Evolutionary conservation across 2,113 vertebrate species (phyloP), one percentile per base, ranked within the genome.

Genomic region (Lophius piscatorius): DNA sequence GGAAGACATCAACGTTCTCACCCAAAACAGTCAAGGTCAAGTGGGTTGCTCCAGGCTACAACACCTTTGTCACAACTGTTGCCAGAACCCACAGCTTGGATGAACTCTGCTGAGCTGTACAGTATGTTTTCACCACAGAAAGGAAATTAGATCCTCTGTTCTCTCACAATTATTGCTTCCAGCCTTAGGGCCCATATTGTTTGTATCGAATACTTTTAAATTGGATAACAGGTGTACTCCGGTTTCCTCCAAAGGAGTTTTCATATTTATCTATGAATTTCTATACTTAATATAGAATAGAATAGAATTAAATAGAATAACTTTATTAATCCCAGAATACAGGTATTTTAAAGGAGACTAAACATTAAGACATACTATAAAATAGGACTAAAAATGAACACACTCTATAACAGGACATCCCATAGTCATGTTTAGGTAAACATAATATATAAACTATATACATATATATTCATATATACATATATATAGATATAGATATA

Each of bases 1-100:
- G 23, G 73, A 74, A 76, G 69, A 71, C 63, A 13, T 68, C 39
- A 0, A 28, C 42, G 26, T 76, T 81, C 67, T 71, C 70, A 59
- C 63, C 69, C 80, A 49, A 64, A 71, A 76, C 56, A 10, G 65
- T 44, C 36, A 40, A 61, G 86, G 84, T 88, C 88, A 87, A 81
- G 77, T 46, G 70, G 60, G 74, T 47, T 47, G 72, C 83, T 61
- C 11, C 5, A 1, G 81, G 86, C 68, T 17, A 21, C 75, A 58
- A 82, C 80, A 78, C 82, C 80, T 80, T 80, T 45, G 70, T 70
- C 63, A 63, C 65, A 65, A 70, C 35, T 76, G 79, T 38, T 67
- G 64, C 44, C 69, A 45, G 70, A 81, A 81, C 56, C 74, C 70
- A 38, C 59, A 67, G 82, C 69, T 63, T 33, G 66, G 60, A 17